These are phyloP conservation scores for Masticophis lateralis DNA, from an alignment of 2,797 vertebrate genomes.

Conservation along the genomic window DNA sequence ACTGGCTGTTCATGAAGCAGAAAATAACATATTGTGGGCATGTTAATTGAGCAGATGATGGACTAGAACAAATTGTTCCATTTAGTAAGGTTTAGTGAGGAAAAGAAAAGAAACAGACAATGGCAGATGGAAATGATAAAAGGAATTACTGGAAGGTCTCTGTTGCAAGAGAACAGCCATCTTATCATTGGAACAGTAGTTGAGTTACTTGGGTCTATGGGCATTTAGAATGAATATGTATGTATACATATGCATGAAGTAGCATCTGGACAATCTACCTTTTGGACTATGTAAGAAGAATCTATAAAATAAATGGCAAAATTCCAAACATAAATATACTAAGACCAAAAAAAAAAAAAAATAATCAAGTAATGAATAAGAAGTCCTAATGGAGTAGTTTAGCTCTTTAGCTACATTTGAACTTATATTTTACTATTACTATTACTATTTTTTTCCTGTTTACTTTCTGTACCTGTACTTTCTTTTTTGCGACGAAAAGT, in stretches of 20 bases:
- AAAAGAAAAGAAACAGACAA: not conserved
- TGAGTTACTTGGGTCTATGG: not conserved
- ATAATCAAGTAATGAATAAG: not conserved
- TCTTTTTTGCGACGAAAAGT: conserved; percentile 11
- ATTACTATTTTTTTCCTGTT: not conserved
- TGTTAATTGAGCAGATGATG: not conserved
- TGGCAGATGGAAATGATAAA: not conserved
- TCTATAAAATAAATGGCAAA: not conserved
- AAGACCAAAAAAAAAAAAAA: not conserved
- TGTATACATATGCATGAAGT: not conserved
- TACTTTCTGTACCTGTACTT: conserved; percentile 36
- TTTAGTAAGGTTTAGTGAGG: not conserved
- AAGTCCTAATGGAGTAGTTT: conserved; percentile 11
- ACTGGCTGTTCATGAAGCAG: not conserved
- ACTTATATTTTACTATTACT: not conserved
- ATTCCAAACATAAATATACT: not conserved
- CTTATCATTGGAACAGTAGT: not conserved
- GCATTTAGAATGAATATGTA: not conserved
- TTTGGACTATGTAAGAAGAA: not conserved
- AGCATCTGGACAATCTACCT: not conserved
- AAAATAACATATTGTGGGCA: not conserved
- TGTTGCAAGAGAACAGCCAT: not conserved
- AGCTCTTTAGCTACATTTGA: not conserved
- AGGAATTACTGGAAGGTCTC: not conserved
- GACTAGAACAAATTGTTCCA: not conserved